A percentile compares a stretch with the other conserved stretches of the same genome.
These are phyloP conservation scores for Rhombomys opimus DNA, from an alignment of 2,113 vertebrate species.

Conservation along the genomic window DNA sequence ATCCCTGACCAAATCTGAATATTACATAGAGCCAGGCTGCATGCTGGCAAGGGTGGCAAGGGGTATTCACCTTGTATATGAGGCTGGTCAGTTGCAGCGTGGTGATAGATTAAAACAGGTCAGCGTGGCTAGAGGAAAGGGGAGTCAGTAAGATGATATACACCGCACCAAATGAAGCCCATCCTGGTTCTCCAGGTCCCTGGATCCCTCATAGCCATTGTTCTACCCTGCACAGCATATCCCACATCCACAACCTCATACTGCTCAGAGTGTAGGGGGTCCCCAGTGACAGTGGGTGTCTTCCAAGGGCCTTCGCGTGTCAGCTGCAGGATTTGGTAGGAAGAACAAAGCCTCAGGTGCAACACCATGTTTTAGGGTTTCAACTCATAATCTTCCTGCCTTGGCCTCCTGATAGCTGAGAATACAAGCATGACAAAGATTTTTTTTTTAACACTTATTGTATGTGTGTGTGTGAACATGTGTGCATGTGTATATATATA, in stretches of 20 bases:
- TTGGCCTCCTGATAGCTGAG: background rate
- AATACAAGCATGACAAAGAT: background rate
- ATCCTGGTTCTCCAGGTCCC: background rate
- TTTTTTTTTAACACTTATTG: background rate
- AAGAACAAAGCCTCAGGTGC: background rate
- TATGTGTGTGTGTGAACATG: background rate
- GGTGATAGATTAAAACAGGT: background rate
- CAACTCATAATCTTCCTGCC: background rate
- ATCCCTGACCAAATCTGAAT: background rate
- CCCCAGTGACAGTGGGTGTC: no score
- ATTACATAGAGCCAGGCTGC: background rate
- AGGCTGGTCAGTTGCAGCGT: background rate
- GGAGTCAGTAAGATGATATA: background rate
- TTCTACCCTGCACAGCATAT: background rate
- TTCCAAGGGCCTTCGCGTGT: background rate
- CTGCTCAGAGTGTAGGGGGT: background rate
- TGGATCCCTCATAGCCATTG: background rate
- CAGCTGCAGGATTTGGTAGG: background rate
- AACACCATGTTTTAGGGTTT: background rate
- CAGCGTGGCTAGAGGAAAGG: background rate
- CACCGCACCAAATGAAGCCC: background rate
- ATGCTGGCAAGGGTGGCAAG: no score
- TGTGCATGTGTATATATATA: background rate
- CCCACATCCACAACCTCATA: background rate
- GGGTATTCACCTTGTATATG: background rate